A percentile compares a stretch with the other conserved stretches of the same genome.
phyloP scores from a whole-genome alignment of 2,797 vertebrate genomes.

The Micropoecilia bifurca region DNA sequence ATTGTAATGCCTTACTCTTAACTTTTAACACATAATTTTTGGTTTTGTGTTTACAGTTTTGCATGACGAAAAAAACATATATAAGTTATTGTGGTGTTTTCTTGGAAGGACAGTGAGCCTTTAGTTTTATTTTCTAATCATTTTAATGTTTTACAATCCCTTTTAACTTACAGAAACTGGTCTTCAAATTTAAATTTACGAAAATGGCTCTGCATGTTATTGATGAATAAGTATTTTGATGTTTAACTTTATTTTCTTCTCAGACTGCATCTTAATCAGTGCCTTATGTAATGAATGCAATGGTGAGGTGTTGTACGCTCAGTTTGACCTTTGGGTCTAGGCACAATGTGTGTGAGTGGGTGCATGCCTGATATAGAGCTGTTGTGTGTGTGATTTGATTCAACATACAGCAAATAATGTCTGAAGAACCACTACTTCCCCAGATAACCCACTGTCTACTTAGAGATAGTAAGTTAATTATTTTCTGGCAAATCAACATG shows the following conservation, averaged over 20 bases:
- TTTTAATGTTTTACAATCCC: conserved; percentile 30
- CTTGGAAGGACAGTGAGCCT: conserved; percentile 50
- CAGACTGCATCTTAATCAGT: conserved; percentile 66
- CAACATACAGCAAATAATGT: conserved; percentile 70
- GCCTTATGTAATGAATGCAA: conserved; percentile 76
- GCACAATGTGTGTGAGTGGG: conserved; percentile 50
- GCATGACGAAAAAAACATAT: conserved; percentile 71
- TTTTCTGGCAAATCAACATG: conserved; percentile 19
- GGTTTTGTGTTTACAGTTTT: conserved; percentile 71
- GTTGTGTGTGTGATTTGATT: conserved; percentile 55
- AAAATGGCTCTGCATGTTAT: conserved; percentile 68
- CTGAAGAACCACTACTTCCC: conserved; percentile 40
- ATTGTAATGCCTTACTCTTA: conserved; percentile 76
- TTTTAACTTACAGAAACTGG: conserved; percentile 24
- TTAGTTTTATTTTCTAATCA: conserved; percentile 42
- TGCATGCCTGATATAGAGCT: conserved; percentile 32
- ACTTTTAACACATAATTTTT: conserved; percentile 43
- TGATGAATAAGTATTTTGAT: conserved; percentile 57
- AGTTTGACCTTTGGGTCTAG: conserved; percentile 56
- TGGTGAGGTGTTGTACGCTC: conserved; percentile 49
- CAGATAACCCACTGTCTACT: conserved; percentile 22
- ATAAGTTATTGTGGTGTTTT: conserved; percentile 69
- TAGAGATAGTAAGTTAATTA: conserved; percentile 61
- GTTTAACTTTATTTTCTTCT: conserved; percentile 56
- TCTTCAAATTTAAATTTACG: conserved; percentile 45